Conservation (phyloP, 2,888 invertebrate genomes). For the Blastobasis lacticolella region DNA sequence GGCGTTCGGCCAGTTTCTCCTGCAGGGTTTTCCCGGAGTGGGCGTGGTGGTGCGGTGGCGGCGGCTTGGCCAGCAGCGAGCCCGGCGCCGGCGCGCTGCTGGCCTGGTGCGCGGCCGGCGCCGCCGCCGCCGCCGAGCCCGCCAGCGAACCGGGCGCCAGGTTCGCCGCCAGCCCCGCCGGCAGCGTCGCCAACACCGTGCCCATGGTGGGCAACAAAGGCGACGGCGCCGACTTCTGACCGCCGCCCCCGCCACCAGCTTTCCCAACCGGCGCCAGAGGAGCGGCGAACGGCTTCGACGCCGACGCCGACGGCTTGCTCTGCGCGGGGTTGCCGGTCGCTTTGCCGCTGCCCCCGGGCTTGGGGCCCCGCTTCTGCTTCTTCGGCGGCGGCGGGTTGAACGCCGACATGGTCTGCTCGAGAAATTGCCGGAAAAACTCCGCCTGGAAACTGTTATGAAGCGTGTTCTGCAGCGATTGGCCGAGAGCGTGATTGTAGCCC, state of each 20-base stretch:
- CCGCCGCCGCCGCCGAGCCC: conserved; percentile 2
- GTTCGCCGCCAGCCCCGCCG: conserved; percentile 51
- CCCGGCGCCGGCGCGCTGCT: conserved; percentile 43
- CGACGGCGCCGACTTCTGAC: conserved; percentile 37
- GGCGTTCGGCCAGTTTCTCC: conserved; percentile 79
- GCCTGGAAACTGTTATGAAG: conserved; percentile 56
- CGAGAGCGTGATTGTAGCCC: too few species aligned
- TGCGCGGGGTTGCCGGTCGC: conserved; percentile 19
- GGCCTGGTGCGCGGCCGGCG: conserved; percentile 35
- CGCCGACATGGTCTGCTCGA: conserved; percentile 45
- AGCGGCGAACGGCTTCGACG: conserved; percentile 29
- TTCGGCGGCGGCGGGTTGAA: conserved; percentile 43
- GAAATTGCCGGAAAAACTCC: conserved; percentile 57
- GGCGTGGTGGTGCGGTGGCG: conserved; percentile 54
- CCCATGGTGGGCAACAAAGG: conserved; percentile 54
- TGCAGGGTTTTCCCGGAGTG: conserved; percentile 79
- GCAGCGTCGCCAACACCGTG: conserved; percentile 48
- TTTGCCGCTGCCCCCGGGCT: conserved; percentile 20
- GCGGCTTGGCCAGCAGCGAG: conserved; percentile 48
- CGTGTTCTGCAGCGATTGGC: conserved; percentile 34
- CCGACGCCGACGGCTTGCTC: conserved; percentile 16
- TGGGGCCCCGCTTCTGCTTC: conserved; percentile 59
- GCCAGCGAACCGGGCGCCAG: conserved; percentile 24
- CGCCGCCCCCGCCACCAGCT: conserved; percentile 24
- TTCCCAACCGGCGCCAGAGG: conserved; percentile 25